Evolutionary conservation across 2,113 vertebrate genomes (phyloP).

Genomic region (Mormyrus lacerda): DNA sequence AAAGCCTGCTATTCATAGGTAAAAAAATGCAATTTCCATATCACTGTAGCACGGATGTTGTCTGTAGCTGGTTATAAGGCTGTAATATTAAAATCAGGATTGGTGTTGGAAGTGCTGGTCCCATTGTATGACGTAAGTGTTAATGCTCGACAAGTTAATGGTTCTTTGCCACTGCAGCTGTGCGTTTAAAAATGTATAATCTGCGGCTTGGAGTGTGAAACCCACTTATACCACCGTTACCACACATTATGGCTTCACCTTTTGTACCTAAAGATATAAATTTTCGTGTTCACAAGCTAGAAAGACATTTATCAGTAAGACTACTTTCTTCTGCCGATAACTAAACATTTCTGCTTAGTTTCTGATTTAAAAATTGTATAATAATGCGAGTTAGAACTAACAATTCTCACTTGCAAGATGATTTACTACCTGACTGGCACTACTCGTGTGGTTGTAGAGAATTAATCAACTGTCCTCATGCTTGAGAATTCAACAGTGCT

Average conservation of each 20-base stretch:
- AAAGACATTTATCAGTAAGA: neutral
- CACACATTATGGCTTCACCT: neutral
- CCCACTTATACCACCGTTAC: neutral
- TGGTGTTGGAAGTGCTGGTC: neutral
- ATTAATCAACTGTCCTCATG: neutral
- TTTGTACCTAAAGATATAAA: neutral
- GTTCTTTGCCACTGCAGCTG: neutral
- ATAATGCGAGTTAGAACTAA: neutral
- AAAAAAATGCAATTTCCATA: neutral
- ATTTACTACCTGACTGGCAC: neutral
- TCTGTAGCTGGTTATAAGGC: neutral
- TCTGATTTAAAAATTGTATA: neutral
- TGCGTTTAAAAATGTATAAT: neutral
- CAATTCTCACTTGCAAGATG: neutral
- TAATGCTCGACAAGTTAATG: neutral
- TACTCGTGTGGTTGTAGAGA: neutral
- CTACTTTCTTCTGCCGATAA: neutral
- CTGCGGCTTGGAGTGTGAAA: neutral
- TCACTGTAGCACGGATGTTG: neutral
- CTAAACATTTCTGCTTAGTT: neutral
- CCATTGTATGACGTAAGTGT: neutral
- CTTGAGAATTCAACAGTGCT: neutral
- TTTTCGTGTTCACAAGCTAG: neutral
- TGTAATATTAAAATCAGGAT: neutral
- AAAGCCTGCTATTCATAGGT: neutral